phyloP scores from a whole-genome alignment of 2,888 invertebrate genomes.

The Aleiodes alternator region DNA sequence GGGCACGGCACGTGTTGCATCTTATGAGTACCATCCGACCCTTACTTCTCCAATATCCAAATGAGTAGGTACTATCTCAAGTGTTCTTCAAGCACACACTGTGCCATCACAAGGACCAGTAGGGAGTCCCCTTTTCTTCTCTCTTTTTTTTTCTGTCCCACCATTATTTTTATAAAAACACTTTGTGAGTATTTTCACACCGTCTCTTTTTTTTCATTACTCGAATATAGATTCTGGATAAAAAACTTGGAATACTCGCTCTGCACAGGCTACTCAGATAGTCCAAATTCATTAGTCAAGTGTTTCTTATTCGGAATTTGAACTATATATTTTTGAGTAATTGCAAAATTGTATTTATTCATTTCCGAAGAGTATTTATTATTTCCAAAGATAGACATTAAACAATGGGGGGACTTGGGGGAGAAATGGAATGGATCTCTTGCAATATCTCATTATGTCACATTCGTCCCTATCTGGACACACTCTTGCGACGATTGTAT shows the following conservation, averaged over 20 bases:
- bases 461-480: too few relatives aligned
- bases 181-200: constrained; percentile 26
- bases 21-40: constrained; percentile 40
- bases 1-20: constrained; percentile 53
- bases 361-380: background rate
- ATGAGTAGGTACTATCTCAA: constrained; percentile 12
- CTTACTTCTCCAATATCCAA: background rate
- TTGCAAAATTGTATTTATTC: background rate
- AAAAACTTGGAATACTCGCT: background rate
- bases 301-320: too few relatives aligned
- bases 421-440: too few relatives aligned
- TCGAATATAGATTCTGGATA: too few relatives aligned
- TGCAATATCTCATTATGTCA: too few relatives aligned
- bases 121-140: constrained; percentile 11
- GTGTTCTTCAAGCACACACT: constrained; percentile 19
- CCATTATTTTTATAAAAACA: constrained; percentile 29
- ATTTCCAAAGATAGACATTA: too few relatives aligned
- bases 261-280: too few relatives aligned
- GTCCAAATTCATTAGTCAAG: background rate
- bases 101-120: constrained; percentile 27
- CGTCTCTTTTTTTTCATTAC: background rate
- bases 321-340: too few relatives aligned
- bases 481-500: too few relatives aligned
- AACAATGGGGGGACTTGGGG: too few relatives aligned
- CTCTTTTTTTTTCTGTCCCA: constrained; percentile 24